A percentile compares a stretch with the other conserved stretches of the same genome.
phyloP scores from a whole-genome alignment of 2,888 invertebrate species.

The Zelleria hepariella region DNA sequence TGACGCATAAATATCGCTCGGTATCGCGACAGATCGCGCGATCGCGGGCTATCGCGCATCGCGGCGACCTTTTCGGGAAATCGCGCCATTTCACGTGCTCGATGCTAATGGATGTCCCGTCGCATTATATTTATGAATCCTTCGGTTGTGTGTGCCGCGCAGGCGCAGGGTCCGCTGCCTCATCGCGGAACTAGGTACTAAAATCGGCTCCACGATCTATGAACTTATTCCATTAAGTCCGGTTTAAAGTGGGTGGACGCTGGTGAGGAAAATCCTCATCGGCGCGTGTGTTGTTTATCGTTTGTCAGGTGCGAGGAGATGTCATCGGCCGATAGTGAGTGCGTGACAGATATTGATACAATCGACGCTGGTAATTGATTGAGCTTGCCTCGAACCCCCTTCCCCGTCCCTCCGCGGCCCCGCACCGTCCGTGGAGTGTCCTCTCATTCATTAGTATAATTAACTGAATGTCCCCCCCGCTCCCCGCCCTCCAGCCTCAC shows the following conservation, averaged over 20 bases:
- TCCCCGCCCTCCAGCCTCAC: neutral
- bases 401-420: neutral
- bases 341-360: neutral
- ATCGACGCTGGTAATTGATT: neutral
- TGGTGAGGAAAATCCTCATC: too few species aligned
- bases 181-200: too few species aligned
- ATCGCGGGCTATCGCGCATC: constrained; percentile 17
- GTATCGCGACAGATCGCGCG: constrained; percentile 12
- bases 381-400: neutral
- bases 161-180: neutral
- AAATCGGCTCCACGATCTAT: neutral
- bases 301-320: neutral
- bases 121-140: neutral
- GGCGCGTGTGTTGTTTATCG: neutral
- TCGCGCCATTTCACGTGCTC: constrained; percentile 7
- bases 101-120: constrained; percentile 11
- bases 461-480: neutral
- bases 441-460: neutral
- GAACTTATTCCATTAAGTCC: neutral
- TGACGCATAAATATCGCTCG: constrained; percentile 11
- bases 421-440: neutral
- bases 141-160: neutral
- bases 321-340: neutral
- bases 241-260: too few species aligned
- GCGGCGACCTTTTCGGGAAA: constrained; percentile 8